Evolutionary conservation across 2,113 vertebrate genomes (phyloP).

Genomic region (Callospermophilus lateralis): DNA sequence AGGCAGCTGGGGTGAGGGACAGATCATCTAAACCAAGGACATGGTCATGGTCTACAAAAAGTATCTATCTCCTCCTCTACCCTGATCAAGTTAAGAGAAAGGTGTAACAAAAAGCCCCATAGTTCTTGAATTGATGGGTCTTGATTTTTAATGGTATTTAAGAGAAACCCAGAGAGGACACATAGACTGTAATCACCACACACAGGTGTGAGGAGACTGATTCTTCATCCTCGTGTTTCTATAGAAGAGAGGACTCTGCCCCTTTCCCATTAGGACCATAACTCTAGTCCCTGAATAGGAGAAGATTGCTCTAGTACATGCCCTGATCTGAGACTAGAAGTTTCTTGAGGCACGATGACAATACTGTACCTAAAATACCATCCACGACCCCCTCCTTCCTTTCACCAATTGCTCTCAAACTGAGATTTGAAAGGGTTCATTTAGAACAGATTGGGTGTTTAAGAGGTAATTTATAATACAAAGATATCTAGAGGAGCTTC

Average conservation of each 20-base stretch:
- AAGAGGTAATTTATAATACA: background rate
- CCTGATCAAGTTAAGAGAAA: background rate
- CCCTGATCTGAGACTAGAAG: background rate
- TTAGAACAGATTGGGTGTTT: background rate
- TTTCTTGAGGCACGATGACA: background rate
- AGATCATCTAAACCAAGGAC: background rate
- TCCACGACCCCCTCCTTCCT: background rate
- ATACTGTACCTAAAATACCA: background rate
- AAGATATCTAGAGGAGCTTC: background rate
- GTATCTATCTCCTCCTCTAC: background rate
- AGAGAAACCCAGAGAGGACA: background rate
- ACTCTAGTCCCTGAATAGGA: background rate
- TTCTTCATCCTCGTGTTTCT: background rate
- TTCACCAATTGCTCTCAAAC: background rate
- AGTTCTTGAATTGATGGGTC: background rate
- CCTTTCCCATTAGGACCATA: background rate
- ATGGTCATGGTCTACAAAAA: background rate
- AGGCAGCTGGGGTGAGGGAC: background rate
- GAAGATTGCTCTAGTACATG: background rate
- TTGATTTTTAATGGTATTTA: conserved; percentile 25
- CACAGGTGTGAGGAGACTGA: background rate
- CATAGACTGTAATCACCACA: background rate
- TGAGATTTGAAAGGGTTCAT: background rate
- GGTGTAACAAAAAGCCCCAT: background rate
- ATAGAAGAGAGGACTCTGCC: background rate